Conservation (phyloP, 2,797 vertebrate species). For the Enoplosus armatus region DNA sequence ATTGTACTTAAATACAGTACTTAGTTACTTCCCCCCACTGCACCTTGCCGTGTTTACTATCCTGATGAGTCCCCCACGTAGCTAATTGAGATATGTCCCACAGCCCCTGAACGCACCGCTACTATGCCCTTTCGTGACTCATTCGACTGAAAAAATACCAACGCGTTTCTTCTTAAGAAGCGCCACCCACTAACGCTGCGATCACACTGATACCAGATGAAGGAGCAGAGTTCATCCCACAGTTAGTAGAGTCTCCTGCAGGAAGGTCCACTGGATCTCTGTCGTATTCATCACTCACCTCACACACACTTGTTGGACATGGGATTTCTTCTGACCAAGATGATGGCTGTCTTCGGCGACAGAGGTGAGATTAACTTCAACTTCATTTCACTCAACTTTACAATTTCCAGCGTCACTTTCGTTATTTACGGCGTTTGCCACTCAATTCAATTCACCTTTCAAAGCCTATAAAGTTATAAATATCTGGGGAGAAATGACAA, state of each 20-base stretch:
- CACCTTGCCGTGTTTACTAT: background rate
- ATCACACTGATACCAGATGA: background rate
- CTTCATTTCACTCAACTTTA: background rate
- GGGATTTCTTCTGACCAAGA: conserved; percentile 85
- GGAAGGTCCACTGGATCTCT: background rate
- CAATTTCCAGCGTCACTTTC: background rate
- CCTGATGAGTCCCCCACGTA: background rate
- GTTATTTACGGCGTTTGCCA: background rate
- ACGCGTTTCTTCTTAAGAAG: background rate
- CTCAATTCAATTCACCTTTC: too few species aligned
- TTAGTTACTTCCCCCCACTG: too few species aligned
- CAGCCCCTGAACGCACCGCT: conserved; percentile 19
- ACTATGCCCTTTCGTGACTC: conserved; percentile 24
- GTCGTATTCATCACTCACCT: background rate
- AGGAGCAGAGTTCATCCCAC: background rate
- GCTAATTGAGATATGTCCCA: background rate
- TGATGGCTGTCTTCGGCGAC: conserved; percentile 87
- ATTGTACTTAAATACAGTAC: too few species aligned
- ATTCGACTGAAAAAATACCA: background rate
- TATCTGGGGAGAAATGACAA: rapidly evolving
- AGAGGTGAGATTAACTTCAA: conserved; percentile 71
- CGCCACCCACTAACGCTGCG: conserved; percentile 33
- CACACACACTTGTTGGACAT: conserved; percentile 65
- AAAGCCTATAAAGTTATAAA: rapidly evolving
- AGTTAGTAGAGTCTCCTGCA: too few species aligned